Percentiles rank a stretch among this genome's conserved stretches.
These are phyloP conservation scores for Cervus canadensis DNA, from an alignment of 2,113 vertebrate genomes.

Conservation along the genomic window DNA sequence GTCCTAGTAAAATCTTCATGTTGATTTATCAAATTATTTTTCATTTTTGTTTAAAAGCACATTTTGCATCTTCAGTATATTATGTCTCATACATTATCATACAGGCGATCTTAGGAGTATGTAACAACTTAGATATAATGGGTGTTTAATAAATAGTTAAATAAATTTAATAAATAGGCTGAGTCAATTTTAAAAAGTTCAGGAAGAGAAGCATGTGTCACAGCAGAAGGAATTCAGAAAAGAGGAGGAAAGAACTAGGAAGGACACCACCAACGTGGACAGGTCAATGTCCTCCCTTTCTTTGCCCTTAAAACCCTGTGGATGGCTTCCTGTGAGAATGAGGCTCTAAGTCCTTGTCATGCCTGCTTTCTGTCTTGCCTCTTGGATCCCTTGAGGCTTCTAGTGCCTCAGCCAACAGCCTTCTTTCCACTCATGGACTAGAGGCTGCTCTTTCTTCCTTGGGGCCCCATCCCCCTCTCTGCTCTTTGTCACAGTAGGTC, in stretches of 20 bases:
- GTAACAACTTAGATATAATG: not conserved
- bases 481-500: no score
- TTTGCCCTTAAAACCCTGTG: not conserved
- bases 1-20: not conserved
- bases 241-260: not conserved
- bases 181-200: not conserved
- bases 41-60: not conserved
- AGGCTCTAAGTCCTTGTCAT: not conserved
- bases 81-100: not conserved
- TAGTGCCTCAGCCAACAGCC: not conserved
- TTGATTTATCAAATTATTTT: not conserved
- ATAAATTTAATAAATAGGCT: not conserved
- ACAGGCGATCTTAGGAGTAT: not conserved
- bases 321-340: not conserved
- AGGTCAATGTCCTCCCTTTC: not conserved
- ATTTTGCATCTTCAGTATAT: not conserved
- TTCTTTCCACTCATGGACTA: no score
- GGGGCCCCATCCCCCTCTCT: not conserved
- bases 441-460: not conserved
- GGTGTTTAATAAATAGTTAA: not conserved
- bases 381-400: not conserved
- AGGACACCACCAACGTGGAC: not conserved
- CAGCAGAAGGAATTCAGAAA: not conserved
- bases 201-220: not conserved
- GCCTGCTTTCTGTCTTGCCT: not conserved